Evolutionary conservation across 2,888 invertebrate genomes (phyloP), one percentile per base, ranked within the genome.

Genomic region (Vanessa cardui): DNA sequence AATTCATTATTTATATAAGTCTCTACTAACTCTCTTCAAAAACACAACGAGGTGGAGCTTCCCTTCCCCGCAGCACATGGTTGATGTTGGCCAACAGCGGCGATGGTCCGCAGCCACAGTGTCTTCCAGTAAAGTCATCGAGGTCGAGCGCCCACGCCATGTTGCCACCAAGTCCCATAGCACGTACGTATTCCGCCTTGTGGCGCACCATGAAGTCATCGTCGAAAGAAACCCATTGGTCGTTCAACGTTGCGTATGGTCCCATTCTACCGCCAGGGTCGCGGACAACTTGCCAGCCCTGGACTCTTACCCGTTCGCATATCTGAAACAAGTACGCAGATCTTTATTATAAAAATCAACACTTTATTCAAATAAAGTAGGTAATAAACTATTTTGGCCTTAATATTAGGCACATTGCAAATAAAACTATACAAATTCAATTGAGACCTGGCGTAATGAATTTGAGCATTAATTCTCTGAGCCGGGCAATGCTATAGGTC

Each of bases 161-260:
- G 52, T 96, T 96, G 46, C 98, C 98, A 18, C 96, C 98, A 5
- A 98, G 91, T 0, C 95, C 95, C 94, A 97, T 95, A 1, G 95
- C 94, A 70, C 95, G 95, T 8, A 97, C 95, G 79, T 95, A 97
- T 78, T 97, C 95, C 4, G 97, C 95, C 86, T 98, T 98, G 77
- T 96, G 95, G 39, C 95, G 94, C 21, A 97, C 95, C 95, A 97
- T 98, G 46, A 94, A 94, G 46, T 96, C 94, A 83, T 98, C 98
- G 80, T 98, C 98, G 78, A 97, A 98, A 8, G 97, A 97, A 7
- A 98, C 98, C 98, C 98, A 98, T 79, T 98, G 98, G 82, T 98
- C 97, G 31, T 95, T 93, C 69, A 94, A 89, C 74, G 95, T 96
- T 0, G 98, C 97, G 80, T 97, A 98, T 0, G 98, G 98, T 0